Percentiles rank a stretch among this genome's conserved stretches.
Conservation (phyloP, 2,797 vertebrate species). For the Pachyuromys duprasi region DNA sequence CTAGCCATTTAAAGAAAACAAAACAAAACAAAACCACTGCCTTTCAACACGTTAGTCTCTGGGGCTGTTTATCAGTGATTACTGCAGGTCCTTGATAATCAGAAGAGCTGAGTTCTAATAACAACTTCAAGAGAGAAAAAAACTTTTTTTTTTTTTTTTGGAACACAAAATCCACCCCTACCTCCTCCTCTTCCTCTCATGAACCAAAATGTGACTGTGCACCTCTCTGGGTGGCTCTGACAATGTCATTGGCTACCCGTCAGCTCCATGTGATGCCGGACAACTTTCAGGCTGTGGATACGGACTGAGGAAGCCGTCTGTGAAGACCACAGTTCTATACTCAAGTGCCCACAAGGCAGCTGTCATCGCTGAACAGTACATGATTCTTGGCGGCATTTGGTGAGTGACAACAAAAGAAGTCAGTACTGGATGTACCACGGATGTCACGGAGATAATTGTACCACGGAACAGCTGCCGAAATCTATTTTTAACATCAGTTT, state of each 20-base stretch:
- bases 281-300: constrained; percentile 8
- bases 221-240: constrained; percentile 24
- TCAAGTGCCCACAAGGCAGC: constrained; percentile 53
- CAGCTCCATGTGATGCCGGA: not conserved
- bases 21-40: no score
- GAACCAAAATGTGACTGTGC: not conserved
- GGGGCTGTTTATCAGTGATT: not conserved
- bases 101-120: not conserved
- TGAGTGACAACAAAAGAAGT: constrained; percentile 66
- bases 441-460: constrained; percentile 69
- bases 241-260: not conserved
- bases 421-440: constrained; percentile 48
- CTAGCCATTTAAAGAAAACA: not conserved
- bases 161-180: not conserved
- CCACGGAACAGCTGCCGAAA: constrained; percentile 33
- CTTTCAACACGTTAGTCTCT: not conserved
- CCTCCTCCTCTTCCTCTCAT: no score
- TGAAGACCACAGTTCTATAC: constrained; percentile 38
- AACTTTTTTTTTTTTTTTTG: constrained; percentile 44
- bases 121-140: constrained; percentile 26
- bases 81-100: not conserved
- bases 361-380: not conserved
- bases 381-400: constrained; percentile 58
- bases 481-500: constrained; percentile 74
- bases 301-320: not conserved